phyloP scores from a whole-genome alignment of 1,140 invertebrate genomes.

The Saccostrea glomerata region DNA sequence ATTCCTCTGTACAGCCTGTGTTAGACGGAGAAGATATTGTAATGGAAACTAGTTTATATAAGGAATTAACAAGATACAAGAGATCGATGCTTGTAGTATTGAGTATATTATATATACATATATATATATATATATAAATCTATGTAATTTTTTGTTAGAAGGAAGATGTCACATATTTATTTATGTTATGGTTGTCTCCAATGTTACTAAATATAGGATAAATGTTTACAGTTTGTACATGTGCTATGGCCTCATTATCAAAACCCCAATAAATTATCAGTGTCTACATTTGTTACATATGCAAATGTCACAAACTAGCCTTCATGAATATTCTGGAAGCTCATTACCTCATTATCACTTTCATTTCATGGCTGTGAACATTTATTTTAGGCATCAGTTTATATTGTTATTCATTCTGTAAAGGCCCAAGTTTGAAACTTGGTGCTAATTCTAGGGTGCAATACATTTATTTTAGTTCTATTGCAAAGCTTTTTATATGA shows the following conservation, averaged over 20 bases:
- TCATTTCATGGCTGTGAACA: constrained; percentile 14
- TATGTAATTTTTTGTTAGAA: background rate
- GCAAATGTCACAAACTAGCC: background rate
- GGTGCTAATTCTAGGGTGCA: constrained; percentile 3
- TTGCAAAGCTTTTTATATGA: constrained; percentile 32
- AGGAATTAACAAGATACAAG: constrained; percentile 28
- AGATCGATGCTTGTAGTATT: background rate
- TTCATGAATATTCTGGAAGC: constrained; percentile 14
- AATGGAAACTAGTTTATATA: constrained; percentile 29
- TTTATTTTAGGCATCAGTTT: constrained; percentile 29
- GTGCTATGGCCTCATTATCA: background rate
- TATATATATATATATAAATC: background rate
- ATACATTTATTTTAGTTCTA: constrained; percentile 36
- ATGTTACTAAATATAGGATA: constrained; percentile 19
- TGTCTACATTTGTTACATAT: background rate
- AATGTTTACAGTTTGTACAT: constrained; percentile 16
- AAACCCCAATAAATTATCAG: background rate
- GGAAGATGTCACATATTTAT: constrained; percentile 34
- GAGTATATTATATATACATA: constrained; percentile 30
- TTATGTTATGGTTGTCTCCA: constrained; percentile 34
- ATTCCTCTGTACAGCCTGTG: constrained; percentile 25
- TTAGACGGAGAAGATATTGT: constrained; percentile 34
- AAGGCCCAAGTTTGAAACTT: constrained; percentile 33
- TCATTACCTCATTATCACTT: background rate
- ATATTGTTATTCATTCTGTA: constrained; percentile 30